phyloP scores from a whole-genome alignment of 2,113 vertebrate species.

The Cottus gobio region DNA sequence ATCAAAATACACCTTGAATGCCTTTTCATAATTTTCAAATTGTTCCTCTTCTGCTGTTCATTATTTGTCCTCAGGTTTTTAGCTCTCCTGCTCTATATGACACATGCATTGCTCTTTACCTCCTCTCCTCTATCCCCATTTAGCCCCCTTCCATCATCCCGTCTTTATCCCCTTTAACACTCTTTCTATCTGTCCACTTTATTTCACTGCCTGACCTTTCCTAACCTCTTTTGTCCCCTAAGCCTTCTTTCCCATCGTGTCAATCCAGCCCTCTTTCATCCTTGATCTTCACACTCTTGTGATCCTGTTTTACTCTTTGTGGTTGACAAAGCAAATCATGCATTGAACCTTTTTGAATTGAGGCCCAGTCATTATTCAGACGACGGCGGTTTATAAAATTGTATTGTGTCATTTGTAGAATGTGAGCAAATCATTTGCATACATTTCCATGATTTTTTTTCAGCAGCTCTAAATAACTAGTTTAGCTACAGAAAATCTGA shows the following conservation, averaged over 20 bases:
- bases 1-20: background rate
- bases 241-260: background rate
- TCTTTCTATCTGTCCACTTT: background rate
- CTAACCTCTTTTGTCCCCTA: background rate
- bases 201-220: conserved; percentile 6
- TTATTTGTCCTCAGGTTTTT: background rate
- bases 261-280: background rate
- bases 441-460: conserved; percentile 43
- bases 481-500: conserved; percentile 34
- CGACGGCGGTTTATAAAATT: conserved; percentile 5
- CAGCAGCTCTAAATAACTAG: conserved; percentile 32
- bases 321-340: background rate
- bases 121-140: background rate
- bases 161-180: background rate
- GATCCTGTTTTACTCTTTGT: background rate
- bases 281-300: background rate
- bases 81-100: background rate
- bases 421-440: conserved; percentile 25
- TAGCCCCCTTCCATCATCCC: background rate
- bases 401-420: conserved; percentile 25
- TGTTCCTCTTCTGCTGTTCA: background rate
- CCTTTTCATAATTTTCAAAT: background rate
- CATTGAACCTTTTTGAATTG: conserved; percentile 7
- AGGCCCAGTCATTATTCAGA: conserved; percentile 13
- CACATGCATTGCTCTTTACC: background rate